Percentiles rank a stretch among this genome's conserved stretches.
Conservation (phyloP, 2,113 vertebrate genomes). For the Deroptyus accipitrinus region DNA sequence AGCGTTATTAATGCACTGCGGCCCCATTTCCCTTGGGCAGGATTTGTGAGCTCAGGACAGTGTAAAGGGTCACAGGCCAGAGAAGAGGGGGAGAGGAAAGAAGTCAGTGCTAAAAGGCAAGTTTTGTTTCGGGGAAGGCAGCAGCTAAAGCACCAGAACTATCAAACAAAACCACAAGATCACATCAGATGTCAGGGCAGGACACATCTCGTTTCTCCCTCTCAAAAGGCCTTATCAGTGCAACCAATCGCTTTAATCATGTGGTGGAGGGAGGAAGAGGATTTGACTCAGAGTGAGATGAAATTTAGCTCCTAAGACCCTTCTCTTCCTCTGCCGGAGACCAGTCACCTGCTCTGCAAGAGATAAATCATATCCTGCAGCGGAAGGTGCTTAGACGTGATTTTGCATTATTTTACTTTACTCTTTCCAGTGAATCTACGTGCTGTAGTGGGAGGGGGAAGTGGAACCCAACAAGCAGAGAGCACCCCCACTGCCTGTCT, state of each 20-base stretch:
- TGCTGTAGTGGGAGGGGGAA: neutral
- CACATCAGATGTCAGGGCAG: slow-evolving; percentile 54
- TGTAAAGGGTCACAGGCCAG: fast-evolving
- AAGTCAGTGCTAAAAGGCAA: neutral
- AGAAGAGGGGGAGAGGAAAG: neutral
- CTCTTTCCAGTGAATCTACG: neutral
- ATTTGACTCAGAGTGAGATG: slow-evolving; percentile 63
- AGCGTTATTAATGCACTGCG: fast-evolving
- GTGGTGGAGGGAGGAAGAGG: slow-evolving; percentile 53
- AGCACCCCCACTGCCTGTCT: neutral
- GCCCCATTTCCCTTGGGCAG: neutral
- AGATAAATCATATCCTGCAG: slow-evolving; percentile 33
- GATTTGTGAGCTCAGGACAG: neutral
- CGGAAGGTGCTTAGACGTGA: slow-evolving; percentile 50
- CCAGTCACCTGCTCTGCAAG: slow-evolving; percentile 41
- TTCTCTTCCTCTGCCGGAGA: slow-evolving; percentile 19
- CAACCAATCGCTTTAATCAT: slow-evolving; percentile 58
- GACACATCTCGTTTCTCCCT: slow-evolving; percentile 41
- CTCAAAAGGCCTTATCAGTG: neutral
- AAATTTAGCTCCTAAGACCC: slow-evolving; percentile 36
- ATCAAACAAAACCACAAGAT: slow-evolving; percentile 60
- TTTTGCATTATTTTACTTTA: neutral
- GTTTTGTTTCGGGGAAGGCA: slow-evolving; percentile 38
- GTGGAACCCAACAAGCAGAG: neutral
- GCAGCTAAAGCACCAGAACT: slow-evolving; percentile 6